Evolutionary conservation across 1,140 invertebrate species (phyloP).

Genomic region (Bombus breviceps): DNA sequence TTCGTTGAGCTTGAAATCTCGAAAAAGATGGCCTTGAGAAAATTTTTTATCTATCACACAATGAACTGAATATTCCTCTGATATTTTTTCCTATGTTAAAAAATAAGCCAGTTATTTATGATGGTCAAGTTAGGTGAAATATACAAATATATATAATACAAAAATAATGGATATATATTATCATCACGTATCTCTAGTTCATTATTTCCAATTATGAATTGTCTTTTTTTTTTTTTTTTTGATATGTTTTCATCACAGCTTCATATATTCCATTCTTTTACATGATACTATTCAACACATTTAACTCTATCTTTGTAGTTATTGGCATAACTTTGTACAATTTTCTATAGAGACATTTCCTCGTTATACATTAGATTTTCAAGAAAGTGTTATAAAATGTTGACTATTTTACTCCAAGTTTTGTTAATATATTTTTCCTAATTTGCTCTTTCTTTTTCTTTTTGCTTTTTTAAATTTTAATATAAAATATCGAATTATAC

Average conservation of each 20-base stretch:
- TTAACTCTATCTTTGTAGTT: not conserved
- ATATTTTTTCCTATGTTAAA: too few relatives aligned
- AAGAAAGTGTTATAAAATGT: too few relatives aligned
- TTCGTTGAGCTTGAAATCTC: too few relatives aligned
- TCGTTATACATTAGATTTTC: too few relatives aligned
- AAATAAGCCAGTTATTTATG: too few relatives aligned
- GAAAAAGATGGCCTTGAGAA: too few relatives aligned
- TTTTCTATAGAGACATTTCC: not conserved
- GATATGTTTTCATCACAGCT: constrained; percentile 68
- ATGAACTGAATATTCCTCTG: too few relatives aligned
- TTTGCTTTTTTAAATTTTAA: too few relatives aligned
- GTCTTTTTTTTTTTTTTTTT: not conserved
- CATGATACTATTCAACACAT: not conserved
- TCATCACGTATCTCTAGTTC: not conserved
- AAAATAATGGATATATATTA: constrained; percentile 24
- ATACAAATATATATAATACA: not conserved
- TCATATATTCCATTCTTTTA: not conserved
- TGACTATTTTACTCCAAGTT: too few relatives aligned
- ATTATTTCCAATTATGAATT: not conserved
- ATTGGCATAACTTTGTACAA: not conserved
- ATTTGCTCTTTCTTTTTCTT: too few relatives aligned
- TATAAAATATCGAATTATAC: not conserved
- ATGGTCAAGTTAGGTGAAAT: not conserved
- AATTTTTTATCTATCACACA: too few relatives aligned
- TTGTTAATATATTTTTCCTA: too few relatives aligned